Evolutionary conservation across 1,140 invertebrate species (phyloP).

Genomic region (Bradysia coprophila): DNA sequence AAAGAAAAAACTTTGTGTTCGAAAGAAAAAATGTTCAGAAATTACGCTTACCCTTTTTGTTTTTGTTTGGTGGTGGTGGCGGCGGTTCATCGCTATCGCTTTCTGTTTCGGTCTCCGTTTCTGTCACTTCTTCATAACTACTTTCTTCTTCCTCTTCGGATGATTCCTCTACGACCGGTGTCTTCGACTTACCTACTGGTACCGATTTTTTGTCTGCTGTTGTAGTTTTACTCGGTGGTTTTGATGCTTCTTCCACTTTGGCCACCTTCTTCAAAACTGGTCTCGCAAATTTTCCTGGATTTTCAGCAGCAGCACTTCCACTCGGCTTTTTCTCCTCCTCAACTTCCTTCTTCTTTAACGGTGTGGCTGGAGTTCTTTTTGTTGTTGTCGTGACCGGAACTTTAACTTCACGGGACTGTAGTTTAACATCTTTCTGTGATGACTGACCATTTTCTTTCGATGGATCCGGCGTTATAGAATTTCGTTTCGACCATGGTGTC

Average conservation of each 20-base stretch:
- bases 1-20: too few relatives aligned
- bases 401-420: slow-evolving; percentile 6
- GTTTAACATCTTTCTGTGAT: slow-evolving; percentile 4
- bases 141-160: slow-evolving; percentile 14
- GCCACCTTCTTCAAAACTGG: not conserved
- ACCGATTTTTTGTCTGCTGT: not conserved
- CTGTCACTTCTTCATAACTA: slow-evolving; percentile 16
- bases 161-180: slow-evolving; percentile 9
- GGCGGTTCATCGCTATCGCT: slow-evolving; percentile 9
- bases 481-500: slow-evolving; percentile 36
- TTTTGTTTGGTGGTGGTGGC: not conserved
- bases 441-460: slow-evolving; percentile 21
- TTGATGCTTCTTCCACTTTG: not conserved
- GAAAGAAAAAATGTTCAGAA: too few relatives aligned
- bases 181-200: slow-evolving; percentile 15
- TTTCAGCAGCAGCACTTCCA: not conserved
- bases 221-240: not conserved
- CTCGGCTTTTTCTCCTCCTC: not conserved
- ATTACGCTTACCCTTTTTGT: too few relatives aligned
- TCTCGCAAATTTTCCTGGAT: not conserved
- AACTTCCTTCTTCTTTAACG: slow-evolving; percentile 3
- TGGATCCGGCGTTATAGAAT: slow-evolving; percentile 18
- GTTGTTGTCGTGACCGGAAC: slow-evolving; percentile 3
- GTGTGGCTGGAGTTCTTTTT: slow-evolving; percentile 5
- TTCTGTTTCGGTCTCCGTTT: slow-evolving; percentile 20